Evolutionary conservation across 2,113 vertebrate species (phyloP).

Genomic region (Siniperca knerii): DNA sequence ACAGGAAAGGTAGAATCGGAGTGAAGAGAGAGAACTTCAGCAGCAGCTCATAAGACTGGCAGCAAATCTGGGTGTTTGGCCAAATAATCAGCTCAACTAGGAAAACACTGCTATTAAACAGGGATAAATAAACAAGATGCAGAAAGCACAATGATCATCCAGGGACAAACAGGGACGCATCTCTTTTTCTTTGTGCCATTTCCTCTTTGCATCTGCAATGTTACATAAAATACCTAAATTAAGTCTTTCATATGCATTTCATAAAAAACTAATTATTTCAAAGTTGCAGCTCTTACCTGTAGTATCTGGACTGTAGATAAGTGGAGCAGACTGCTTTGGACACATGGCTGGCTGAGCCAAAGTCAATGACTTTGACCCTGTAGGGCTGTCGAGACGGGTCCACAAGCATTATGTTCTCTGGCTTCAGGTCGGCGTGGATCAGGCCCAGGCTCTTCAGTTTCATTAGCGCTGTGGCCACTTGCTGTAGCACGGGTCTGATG

Average conservation of each 20-base stretch:
- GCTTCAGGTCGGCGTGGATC: conserved; percentile 98
- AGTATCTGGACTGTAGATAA: conserved; percentile 98
- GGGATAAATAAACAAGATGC: conserved; percentile 50
- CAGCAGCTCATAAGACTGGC: conserved; percentile 40
- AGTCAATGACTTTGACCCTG: conserved; percentile 99
- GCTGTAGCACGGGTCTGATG: conserved; percentile 97
- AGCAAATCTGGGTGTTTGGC: conserved; percentile 46
- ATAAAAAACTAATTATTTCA: background rate
- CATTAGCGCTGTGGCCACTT: conserved; percentile 98
- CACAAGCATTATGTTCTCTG: conserved; percentile 99
- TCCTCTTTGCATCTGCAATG: background rate
- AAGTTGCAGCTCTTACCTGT: conserved; percentile 89
- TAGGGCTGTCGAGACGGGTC: conserved; percentile 97
- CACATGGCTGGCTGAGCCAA: conserved; percentile 98
- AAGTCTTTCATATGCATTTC: background rate
- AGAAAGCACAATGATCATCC: conserved; percentile 32
- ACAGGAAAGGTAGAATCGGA: conserved; percentile 31
- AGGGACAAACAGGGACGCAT: background rate
- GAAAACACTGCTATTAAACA: conserved; percentile 62
- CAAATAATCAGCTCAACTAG: conserved; percentile 51
- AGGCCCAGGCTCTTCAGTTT: conserved; percentile 97
- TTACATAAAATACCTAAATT: background rate
- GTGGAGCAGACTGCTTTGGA: conserved; percentile 99
- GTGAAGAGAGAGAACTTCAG: conserved; percentile 15
- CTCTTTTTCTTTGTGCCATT: background rate